Evolutionary conservation across 2,113 vertebrate genomes (phyloP).

Genomic region (Serinus canaria): DNA sequence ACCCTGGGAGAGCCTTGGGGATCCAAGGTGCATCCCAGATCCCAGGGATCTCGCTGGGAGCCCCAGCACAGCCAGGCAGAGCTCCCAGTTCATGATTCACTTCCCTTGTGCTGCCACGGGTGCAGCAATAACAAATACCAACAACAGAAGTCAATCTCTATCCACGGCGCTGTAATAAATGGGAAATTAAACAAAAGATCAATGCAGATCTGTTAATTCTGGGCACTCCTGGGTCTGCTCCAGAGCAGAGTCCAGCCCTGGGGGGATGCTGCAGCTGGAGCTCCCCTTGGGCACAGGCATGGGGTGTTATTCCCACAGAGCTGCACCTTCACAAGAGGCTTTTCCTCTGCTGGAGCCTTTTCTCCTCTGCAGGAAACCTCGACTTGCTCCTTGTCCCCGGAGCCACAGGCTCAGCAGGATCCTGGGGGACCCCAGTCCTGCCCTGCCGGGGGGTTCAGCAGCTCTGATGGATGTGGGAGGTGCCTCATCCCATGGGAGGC

Average conservation of each 20-base stretch:
- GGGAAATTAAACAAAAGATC: conserved; percentile 35
- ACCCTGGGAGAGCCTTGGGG: neutral
- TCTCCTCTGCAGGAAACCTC: neutral
- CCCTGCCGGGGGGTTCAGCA: rapidly evolving
- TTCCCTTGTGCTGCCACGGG: neutral
- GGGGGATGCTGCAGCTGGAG: neutral
- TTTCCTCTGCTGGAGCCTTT: neutral
- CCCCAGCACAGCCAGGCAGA: neutral
- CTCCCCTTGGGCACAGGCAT: neutral
- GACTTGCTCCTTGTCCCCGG: neutral
- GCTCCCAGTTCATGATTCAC: neutral
- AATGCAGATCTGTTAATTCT: neutral
- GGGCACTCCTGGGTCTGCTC: neutral
- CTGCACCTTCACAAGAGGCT: neutral
- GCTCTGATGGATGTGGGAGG: neutral
- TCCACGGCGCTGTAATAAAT: neutral
- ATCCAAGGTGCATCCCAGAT: rapidly evolving
- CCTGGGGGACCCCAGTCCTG: neutral
- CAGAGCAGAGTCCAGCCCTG: neutral
- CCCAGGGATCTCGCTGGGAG: neutral
- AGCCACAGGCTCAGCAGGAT: rapidly evolving
- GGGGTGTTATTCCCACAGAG: rapidly evolving
- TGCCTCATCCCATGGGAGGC: neutral
- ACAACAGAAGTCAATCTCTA: neutral
- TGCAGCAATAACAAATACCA: conserved; percentile 15